A percentile compares a stretch with the other conserved stretches of the same genome.
Evolutionary conservation across 2,888 invertebrate genomes (phyloP).

Genomic region (Hedya salicella): DNA sequence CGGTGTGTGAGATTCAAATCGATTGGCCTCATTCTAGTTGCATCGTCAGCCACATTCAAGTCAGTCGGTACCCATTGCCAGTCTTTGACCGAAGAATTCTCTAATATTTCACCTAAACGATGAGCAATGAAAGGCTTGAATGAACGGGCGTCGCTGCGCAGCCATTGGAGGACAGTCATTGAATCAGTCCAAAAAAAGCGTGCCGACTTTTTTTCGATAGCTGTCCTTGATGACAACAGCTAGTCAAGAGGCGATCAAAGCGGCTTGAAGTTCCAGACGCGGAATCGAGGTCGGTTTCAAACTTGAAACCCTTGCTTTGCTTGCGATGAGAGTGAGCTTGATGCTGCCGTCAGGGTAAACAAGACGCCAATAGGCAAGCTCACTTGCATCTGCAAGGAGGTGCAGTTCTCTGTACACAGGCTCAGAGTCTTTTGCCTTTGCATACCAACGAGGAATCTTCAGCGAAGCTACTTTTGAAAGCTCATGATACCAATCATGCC

Average conservation of each 20-base stretch:
- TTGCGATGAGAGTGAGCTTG: conserved; percentile 27
- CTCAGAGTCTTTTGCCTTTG: conserved; percentile 6
- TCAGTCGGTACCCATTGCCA: conserved; percentile 46
- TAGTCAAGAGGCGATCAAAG: conserved; percentile 27
- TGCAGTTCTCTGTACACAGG: conserved; percentile 20
- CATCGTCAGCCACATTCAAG: conserved; percentile 44
- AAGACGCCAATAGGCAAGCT: conserved; percentile 30
- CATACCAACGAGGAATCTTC: conserved; percentile 3
- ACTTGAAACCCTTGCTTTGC: conserved; percentile 33
- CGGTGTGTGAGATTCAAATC: neutral
- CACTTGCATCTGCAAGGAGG: conserved; percentile 32
- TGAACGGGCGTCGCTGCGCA: conserved; percentile 38
- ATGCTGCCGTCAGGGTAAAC: conserved; percentile 2
- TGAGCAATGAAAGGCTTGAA: conserved; percentile 47
- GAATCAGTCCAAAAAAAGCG: conserved; percentile 44
- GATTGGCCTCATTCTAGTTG: conserved; percentile 9
- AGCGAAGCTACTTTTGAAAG: conserved; percentile 4
- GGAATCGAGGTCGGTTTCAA: conserved; percentile 33
- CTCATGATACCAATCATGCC: conserved; percentile 10
- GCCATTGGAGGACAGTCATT: conserved; percentile 43
- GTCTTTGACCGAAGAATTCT: conserved; percentile 23
- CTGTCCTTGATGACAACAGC: conserved; percentile 22
- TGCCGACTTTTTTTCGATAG: conserved; percentile 1
- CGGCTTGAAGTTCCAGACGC: conserved; percentile 37
- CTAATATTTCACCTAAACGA: conserved; percentile 46